Conservation (phyloP, 2,888 invertebrate genomes). For the Leptopterna dolabrata region DNA sequence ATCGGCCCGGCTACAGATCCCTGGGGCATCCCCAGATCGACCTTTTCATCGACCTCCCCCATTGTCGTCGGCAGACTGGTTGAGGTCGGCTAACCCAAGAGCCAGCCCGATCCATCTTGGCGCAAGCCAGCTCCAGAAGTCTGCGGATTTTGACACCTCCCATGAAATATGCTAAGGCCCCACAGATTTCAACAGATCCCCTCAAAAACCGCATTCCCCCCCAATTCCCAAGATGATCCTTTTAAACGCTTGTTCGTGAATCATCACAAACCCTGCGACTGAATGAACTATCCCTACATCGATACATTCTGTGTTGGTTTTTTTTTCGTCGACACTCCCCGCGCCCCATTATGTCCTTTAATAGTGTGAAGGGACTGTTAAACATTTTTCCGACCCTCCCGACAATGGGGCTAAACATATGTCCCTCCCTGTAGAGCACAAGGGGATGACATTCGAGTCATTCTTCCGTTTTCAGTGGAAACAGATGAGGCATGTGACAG, state of each 20-base stretch:
- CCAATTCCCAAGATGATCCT: background rate
- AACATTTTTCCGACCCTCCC: background rate
- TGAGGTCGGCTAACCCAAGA: background rate
- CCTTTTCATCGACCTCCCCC: background rate
- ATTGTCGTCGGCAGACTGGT: background rate
- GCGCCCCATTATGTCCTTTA: background rate
- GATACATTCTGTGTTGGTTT: background rate
- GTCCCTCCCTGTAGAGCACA: background rate
- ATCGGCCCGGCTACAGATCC: background rate
- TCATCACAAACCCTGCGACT: background rate
- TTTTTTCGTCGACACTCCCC: background rate
- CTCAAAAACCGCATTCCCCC: background rate
- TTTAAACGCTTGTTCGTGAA: conserved; percentile 27
- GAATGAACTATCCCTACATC: conserved; percentile 8
- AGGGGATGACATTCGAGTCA: conserved; percentile 1
- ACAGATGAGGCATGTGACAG: background rate
- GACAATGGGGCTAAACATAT: background rate
- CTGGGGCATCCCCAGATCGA: background rate
- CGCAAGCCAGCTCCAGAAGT: background rate
- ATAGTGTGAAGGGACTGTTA: background rate
- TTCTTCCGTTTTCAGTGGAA: conserved; percentile 7
- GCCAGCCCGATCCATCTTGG: background rate
- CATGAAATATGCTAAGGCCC: background rate
- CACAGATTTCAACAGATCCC: background rate
- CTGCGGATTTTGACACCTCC: background rate